Evolutionary conservation across 2,113 vertebrate genomes (phyloP), one percentile per base, ranked within the genome.

Genomic region (Hippocampus zosterae): DNA sequence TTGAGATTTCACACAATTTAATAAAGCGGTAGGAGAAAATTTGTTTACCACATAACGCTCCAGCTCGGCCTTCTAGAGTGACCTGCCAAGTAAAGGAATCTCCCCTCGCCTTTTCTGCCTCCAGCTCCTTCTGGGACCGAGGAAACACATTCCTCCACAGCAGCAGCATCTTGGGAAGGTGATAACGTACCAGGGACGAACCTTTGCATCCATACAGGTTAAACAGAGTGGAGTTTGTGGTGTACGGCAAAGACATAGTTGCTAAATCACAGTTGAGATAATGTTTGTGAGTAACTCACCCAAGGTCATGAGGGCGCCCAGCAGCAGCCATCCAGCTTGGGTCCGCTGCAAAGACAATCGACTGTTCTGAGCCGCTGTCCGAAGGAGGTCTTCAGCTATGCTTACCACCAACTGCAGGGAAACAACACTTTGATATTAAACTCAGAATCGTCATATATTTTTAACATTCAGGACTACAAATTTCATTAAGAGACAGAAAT

Each of bases 41-140:
- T 57, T 55, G 71, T 88, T 95, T 94, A 99, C 97, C 97, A 62
- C 97, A 99, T 48, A 99, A 90, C 50, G 97, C 97, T 87, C 97
- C 97, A 64, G 97, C 97, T 1, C 97, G 92, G 19, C 97, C 97
- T 90, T 99, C 97, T 88, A 99, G 81, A 0, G 95, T 99, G 71
- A 99, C 97, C 90, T 99, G 97, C 97, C 97, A 99, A 55, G 95
- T 97, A 84, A 99, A 99, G 57, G 95, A 92, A 91, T 99, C 97
- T 68, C 97, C 97, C 84, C 96, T 91, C 0, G 94, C 96, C 80
- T 98, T 99, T 89, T 99, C 97, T 2, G 97, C 97, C 83, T 99
- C 97, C 80, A 99, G 41, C 68, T 99, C 97, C 84, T 99, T 99
- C 84, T 97, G 90, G 40, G 97, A 99, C 74, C 97, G 97, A 55